A percentile compares a stretch with the other conserved stretches of the same genome.
Conservation (phyloP, 2,113 vertebrate species). For the Ptyas mucosa region DNA sequence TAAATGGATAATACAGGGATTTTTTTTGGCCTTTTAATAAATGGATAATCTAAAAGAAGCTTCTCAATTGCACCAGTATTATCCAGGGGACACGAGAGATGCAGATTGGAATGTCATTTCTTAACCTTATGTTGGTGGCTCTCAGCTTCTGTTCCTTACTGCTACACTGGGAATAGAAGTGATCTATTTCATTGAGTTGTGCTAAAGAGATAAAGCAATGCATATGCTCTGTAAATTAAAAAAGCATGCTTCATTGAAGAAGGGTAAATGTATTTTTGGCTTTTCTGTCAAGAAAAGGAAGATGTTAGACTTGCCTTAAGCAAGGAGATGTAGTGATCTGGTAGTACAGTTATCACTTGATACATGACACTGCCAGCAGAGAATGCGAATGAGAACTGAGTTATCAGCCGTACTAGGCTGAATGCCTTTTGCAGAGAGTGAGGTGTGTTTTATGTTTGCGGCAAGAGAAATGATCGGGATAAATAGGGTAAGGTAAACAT, state of each 20-base stretch:
- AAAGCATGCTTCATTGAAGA: not conserved
- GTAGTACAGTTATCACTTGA: not conserved
- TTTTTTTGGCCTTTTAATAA: not conserved
- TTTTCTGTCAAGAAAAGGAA: not conserved
- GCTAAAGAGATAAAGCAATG: not conserved
- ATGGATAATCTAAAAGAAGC: not conserved
- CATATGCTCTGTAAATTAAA: not conserved
- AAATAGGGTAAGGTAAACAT: constrained; percentile 16
- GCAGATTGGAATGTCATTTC: not conserved
- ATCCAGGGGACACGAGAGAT: not conserved
- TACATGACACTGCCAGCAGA: not conserved
- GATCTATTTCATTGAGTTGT: not conserved
- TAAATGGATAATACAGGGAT: not conserved
- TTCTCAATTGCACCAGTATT: not conserved
- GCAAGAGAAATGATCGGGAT: not conserved
- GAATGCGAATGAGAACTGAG: not conserved
- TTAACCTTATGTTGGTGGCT: not conserved
- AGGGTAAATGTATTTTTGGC: not conserved
- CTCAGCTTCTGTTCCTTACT: not conserved
- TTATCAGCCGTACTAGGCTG: not conserved
- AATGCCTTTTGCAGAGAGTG: not conserved
- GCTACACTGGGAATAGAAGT: not conserved
- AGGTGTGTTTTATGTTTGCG: not conserved
- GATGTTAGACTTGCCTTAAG: not conserved
- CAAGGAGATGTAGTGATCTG: not conserved